A percentile compares a stretch with the other conserved stretches of the same genome.
These are phyloP conservation scores for Takifugu rubripes DNA, from an alignment of 2,797 vertebrate genomes.

Conservation along the genomic window DNA sequence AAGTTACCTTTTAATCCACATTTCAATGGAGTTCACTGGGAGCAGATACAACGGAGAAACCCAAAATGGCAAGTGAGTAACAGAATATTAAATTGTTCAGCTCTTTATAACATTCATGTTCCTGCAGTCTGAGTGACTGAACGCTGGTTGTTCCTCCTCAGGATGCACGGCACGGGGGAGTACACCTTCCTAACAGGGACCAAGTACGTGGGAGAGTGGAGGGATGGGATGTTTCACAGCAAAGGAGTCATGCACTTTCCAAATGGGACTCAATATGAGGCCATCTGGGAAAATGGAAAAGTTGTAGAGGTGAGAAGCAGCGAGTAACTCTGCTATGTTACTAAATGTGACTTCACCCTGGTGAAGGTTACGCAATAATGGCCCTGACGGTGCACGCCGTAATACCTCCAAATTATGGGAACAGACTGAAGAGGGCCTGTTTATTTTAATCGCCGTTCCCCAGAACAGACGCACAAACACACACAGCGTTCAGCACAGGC, in stretches of 20 bases:
- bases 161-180: conserved; percentile 85
- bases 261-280: conserved; percentile 80
- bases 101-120: too few species aligned
- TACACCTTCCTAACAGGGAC: conserved; percentile 83
- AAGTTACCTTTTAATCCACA: too few species aligned
- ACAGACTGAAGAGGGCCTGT: conserved; percentile 3
- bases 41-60: conserved; percentile 75
- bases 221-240: conserved; percentile 93
- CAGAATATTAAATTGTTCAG: background rate
- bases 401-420: background rate
- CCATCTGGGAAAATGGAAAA: conserved; percentile 83
- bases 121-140: background rate
- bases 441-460: conserved; percentile 18
- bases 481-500: conserved; percentile 8
- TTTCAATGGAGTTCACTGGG: conserved; percentile 79
- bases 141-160: conserved; percentile 40
- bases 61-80: conserved; percentile 77
- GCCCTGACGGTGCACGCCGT: background rate
- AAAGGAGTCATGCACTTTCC: conserved; percentile 83
- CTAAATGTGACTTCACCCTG: background rate
- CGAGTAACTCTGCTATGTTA: background rate
- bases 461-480: background rate
- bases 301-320: conserved; percentile 76
- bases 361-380: background rate
- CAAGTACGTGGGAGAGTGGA: conserved; percentile 83